Conservation (phyloP, 1,140 invertebrate species). For the Ptiloglossa arizonensis region DNA sequence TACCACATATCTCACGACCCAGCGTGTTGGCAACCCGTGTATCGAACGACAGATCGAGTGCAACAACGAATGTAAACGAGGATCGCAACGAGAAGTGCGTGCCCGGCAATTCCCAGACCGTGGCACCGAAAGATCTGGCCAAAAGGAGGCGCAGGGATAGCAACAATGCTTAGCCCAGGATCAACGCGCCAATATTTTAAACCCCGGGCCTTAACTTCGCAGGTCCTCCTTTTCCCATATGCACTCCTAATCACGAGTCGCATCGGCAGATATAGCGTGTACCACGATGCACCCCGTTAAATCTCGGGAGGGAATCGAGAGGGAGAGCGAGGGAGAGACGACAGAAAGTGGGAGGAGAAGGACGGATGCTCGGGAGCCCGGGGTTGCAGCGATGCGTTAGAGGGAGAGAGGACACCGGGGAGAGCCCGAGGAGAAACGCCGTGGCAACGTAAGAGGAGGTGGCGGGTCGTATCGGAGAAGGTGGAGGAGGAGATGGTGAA, state of each 20-base stretch:
- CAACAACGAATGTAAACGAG: not conserved
- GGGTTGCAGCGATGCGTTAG: conserved; percentile 50
- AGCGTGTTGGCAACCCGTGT: too few relatives aligned
- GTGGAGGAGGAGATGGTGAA: conserved; percentile 52
- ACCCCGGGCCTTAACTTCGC: conserved; percentile 14
- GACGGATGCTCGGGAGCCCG: conserved; percentile 52
- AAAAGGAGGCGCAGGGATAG: not conserved
- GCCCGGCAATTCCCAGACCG: conserved; percentile 17
- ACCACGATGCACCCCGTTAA: conserved; percentile 59
- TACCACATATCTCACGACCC: too few relatives aligned
- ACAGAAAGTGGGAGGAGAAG: conserved; percentile 51
- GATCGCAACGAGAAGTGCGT: not conserved
- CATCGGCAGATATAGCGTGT: conserved; percentile 36
- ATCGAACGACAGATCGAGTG: not conserved
- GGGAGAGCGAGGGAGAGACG: conserved; percentile 36
- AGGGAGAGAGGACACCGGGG: conserved; percentile 45
- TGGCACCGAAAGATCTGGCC: not conserved
- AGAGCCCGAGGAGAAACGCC: conserved; percentile 28
- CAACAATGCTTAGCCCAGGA: conserved; percentile 30
- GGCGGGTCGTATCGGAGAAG: conserved; percentile 47
- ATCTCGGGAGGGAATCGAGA: conserved; percentile 48
- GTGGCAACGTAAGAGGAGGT: conserved; percentile 42
- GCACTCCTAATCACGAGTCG: conserved; percentile 44
- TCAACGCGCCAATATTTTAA: conserved; percentile 45
- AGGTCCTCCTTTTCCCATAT: conserved; percentile 39